Percentiles rank a stretch among this genome's conserved stretches.
Evolutionary conservation across 2,113 vertebrate genomes (phyloP).

Genomic region (Pterocles orientalis): DNA sequence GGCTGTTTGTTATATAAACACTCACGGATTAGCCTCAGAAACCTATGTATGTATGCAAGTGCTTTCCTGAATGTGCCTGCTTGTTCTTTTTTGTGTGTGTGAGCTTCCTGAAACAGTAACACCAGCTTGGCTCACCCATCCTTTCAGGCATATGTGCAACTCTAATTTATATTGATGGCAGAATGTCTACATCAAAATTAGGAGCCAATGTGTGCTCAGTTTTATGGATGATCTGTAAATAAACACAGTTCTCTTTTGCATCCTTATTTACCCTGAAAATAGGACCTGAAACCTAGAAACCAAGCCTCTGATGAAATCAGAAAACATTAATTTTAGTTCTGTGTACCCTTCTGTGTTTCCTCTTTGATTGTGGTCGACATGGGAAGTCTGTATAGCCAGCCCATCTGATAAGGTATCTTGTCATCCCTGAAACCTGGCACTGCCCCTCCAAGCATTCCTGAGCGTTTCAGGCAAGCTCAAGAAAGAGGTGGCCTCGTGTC

Average conservation of each 20-base stretch:
- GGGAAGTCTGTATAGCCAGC: background rate
- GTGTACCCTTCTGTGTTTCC: background rate
- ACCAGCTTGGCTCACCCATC: background rate
- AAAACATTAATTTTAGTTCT: background rate
- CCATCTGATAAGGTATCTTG: background rate
- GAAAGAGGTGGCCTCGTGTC: background rate
- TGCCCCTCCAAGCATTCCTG: background rate
- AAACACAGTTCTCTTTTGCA: background rate
- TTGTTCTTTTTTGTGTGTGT: background rate
- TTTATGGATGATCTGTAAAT: background rate
- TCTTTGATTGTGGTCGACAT: background rate
- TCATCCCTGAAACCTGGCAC: background rate
- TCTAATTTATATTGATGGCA: background rate
- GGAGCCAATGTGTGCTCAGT: background rate
- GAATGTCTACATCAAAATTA: slow-evolving; percentile 24
- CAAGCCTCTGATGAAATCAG: background rate
- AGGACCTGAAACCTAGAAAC: background rate
- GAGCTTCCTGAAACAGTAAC: background rate
- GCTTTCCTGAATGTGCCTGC: background rate
- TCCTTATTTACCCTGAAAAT: background rate
- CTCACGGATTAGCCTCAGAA: background rate
- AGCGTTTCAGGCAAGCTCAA: background rate
- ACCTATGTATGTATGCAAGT: background rate
- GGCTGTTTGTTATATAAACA: background rate
- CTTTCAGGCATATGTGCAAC: slow-evolving; percentile 11